Conservation (phyloP, 2,888 invertebrate genomes). For the Pristionchus fissidentatus region DNA sequence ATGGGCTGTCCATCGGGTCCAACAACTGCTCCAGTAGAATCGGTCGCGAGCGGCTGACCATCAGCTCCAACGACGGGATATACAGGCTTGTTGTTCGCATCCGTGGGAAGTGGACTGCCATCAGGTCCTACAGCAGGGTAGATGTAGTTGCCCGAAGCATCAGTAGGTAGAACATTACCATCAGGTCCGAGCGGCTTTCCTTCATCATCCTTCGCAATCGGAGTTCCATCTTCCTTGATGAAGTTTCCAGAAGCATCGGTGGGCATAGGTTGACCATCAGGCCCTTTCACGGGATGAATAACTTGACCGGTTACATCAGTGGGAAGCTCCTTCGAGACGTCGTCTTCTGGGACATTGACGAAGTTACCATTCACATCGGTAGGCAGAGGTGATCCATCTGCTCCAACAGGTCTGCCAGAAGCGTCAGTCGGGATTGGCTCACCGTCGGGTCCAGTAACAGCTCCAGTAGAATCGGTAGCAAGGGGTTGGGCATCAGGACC, state of each 20-base stretch:
- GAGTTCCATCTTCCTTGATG: slow-evolving; percentile 47
- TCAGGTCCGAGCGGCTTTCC: slow-evolving; percentile 36
- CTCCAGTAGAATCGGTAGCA: slow-evolving; percentile 55
- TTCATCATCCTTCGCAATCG: slow-evolving; percentile 45
- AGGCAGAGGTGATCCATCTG: slow-evolving; percentile 56
- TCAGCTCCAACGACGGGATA: slow-evolving; percentile 47
- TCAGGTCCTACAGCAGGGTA: slow-evolving; percentile 49
- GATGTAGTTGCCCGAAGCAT: slow-evolving; percentile 57
- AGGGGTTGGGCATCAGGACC: slow-evolving; percentile 50
- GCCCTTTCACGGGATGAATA: slow-evolving; percentile 50
- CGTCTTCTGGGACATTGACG: slow-evolving; percentile 22
- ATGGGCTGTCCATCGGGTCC: slow-evolving; percentile 28
- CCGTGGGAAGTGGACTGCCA: slow-evolving; percentile 49
- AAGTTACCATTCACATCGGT: slow-evolving; percentile 49
- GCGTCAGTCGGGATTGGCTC: slow-evolving; percentile 55
- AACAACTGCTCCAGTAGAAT: slow-evolving; percentile 26
- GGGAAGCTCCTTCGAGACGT: slow-evolving; percentile 13
- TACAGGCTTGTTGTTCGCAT: slow-evolving; percentile 43
- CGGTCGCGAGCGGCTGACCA: slow-evolving; percentile 29
- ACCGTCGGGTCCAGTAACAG: slow-evolving; percentile 49
- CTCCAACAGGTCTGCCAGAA: slow-evolving; percentile 55
- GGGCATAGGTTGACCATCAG: slow-evolving; percentile 37
- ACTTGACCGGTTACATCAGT: slow-evolving; percentile 42
- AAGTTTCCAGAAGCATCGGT: slow-evolving; percentile 40
- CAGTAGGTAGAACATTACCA: slow-evolving; percentile 56